phyloP scores from a whole-genome alignment of 2,797 vertebrate species.

The Rhinella marina region DNA sequence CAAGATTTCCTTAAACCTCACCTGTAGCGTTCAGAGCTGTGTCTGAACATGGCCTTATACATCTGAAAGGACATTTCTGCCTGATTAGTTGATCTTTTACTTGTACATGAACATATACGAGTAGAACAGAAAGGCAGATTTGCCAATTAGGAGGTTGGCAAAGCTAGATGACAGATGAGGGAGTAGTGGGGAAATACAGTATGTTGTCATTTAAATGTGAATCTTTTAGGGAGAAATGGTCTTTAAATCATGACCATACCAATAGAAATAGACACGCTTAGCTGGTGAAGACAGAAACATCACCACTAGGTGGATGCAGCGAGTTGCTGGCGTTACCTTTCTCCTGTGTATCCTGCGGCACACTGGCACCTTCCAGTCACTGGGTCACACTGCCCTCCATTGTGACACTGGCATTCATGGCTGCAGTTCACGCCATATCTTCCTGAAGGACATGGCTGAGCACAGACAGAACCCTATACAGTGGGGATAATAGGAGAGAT shows the following conservation, averaged over 20 bases:
- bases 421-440: conserved; percentile 95
- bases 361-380: conserved; percentile 93
- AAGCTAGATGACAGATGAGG: no score
- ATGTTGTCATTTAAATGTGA: no score
- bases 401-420: conserved; percentile 94
- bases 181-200: no score
- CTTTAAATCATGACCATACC: neutral
- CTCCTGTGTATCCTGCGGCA: conserved; percentile 90
- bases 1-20: no score
- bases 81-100: no score
- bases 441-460: conserved; percentile 90
- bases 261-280: neutral
- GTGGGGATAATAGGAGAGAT: neutral
- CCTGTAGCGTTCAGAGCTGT: no score
- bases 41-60: no score
- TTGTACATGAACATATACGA: no score
- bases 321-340: conserved; percentile 79
- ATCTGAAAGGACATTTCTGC: no score
- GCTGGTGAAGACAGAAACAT: neutral
- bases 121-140: no score
- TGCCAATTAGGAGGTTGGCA: no score
- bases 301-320: neutral
- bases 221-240: neutral
- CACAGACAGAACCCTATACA: conserved; percentile 90
- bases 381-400: conserved; percentile 91